Percentiles rank a stretch among this genome's conserved stretches.
Conservation (phyloP, 2,113 vertebrate genomes). For the Zosterops borbonicus region DNA sequence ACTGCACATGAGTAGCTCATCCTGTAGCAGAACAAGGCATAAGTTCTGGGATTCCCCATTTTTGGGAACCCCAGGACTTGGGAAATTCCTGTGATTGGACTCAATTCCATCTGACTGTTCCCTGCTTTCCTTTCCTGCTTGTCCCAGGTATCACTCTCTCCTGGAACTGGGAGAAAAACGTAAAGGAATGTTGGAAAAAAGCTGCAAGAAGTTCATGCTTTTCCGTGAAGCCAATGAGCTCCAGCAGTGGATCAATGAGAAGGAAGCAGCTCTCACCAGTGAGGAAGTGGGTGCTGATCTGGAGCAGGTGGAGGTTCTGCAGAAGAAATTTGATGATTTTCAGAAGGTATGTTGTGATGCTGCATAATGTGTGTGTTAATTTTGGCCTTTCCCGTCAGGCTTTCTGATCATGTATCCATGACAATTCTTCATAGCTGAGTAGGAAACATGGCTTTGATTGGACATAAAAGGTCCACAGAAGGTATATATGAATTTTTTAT, state of each 20-base stretch:
- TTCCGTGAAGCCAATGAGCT: constrained; percentile 96
- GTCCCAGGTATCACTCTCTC: constrained; percentile 86
- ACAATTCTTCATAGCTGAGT: not conserved
- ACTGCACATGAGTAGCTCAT: not conserved
- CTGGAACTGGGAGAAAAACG: constrained; percentile 92
- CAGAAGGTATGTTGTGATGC: constrained; percentile 84
- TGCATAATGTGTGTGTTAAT: not conserved
- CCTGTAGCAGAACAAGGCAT: not conserved
- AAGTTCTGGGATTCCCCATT: not conserved
- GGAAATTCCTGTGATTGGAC: not conserved
- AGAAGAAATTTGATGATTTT: constrained; percentile 99
- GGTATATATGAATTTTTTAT: not conserved
- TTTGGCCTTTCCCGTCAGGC: not conserved
- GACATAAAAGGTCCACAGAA: not conserved
- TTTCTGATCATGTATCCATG: not conserved
- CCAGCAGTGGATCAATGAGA: constrained; percentile 98
- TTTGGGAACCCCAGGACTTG: not conserved
- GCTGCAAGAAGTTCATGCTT: constrained; percentile 98
- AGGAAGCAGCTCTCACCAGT: constrained; percentile 88
- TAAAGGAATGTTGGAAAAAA: constrained; percentile 97
- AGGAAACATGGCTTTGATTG: not conserved
- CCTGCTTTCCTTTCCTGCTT: not conserved
- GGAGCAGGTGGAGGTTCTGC: constrained; percentile 97
- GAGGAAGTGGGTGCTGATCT: constrained; percentile 95
- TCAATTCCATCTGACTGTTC: not conserved